phyloP scores from a whole-genome alignment of 2,113 vertebrate genomes.

The Salvator merianae region DNA sequence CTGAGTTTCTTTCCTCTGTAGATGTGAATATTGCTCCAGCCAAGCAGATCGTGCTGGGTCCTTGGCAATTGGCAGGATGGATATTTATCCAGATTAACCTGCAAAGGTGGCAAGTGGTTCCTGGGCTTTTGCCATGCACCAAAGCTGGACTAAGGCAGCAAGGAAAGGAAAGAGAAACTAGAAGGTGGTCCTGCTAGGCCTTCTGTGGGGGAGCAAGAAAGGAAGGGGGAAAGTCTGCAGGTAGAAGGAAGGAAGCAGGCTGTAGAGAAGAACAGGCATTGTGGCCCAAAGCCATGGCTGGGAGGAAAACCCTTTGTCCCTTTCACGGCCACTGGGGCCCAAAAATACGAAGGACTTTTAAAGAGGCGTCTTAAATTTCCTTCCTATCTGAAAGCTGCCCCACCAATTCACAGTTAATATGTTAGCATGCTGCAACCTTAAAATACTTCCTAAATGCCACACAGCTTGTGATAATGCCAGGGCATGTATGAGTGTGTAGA shows the following conservation, averaged over 20 bases:
- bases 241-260: too few species aligned
- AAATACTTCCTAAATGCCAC: background rate
- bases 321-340: background rate
- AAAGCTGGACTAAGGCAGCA: background rate
- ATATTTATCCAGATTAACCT: background rate
- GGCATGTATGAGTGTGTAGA: background rate
- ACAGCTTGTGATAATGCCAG: background rate
- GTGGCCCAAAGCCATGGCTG: background rate
- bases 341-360: too few species aligned
- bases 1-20: background rate
- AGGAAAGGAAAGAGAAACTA: background rate
- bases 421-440: constrained; percentile 28
- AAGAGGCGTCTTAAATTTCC: background rate
- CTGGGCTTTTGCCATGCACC: too few species aligned
- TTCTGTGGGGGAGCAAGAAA: background rate
- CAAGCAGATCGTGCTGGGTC: background rate
- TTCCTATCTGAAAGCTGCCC: constrained; percentile 23
- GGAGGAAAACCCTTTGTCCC: accelerated
- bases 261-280: too few species aligned
- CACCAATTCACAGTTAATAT: constrained; percentile 35
- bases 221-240: background rate
- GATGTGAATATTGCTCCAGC: background rate
- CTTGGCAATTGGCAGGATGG: background rate
- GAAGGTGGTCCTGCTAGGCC: too few species aligned
- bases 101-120: background rate